Conservation (phyloP, 2,888 invertebrate genomes). For the Eudasyphora cyanicolor region DNA sequence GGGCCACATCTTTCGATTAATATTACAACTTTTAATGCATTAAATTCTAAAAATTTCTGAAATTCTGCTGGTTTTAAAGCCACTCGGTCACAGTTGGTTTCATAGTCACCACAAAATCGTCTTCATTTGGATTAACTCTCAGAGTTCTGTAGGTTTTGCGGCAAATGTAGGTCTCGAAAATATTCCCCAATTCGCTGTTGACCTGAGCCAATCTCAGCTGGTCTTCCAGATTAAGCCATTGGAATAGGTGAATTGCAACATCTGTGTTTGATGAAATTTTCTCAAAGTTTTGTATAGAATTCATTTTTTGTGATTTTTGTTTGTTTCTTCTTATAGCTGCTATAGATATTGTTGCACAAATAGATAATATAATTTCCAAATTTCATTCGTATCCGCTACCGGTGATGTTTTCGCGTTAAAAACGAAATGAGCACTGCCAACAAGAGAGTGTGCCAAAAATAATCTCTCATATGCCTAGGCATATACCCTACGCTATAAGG, state of each 20-base stretch:
- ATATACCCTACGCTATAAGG: too few relatives aligned
- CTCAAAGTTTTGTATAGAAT: conserved; percentile 17
- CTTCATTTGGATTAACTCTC: not conserved
- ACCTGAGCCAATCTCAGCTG: conserved; percentile 37
- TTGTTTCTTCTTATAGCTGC: too few relatives aligned
- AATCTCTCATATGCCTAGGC: too few relatives aligned
- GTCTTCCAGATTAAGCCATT: conserved; percentile 12
- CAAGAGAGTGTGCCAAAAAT: too few relatives aligned
- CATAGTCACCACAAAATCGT: not conserved
- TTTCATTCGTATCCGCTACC: not conserved
- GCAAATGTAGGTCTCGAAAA: not conserved
- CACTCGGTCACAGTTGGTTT: not conserved
- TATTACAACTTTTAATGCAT: not conserved
- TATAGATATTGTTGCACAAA: too few relatives aligned
- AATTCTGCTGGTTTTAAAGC: not conserved
- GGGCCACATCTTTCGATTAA: not conserved
- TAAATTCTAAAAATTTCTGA: too few relatives aligned
- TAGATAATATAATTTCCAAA: not conserved
- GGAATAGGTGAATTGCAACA: not conserved
- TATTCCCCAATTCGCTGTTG: not conserved
- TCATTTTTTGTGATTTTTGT: conserved; percentile 1
- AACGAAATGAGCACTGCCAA: too few relatives aligned
- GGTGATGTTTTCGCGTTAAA: not conserved
- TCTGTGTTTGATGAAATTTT: conserved; percentile 26
- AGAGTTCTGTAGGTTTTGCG: not conserved